A percentile compares a stretch with the other conserved stretches of the same genome.
These are phyloP conservation scores for Saimiri boliviensis DNA, from an alignment of 2,113 vertebrate genomes.

Conservation along the genomic window DNA sequence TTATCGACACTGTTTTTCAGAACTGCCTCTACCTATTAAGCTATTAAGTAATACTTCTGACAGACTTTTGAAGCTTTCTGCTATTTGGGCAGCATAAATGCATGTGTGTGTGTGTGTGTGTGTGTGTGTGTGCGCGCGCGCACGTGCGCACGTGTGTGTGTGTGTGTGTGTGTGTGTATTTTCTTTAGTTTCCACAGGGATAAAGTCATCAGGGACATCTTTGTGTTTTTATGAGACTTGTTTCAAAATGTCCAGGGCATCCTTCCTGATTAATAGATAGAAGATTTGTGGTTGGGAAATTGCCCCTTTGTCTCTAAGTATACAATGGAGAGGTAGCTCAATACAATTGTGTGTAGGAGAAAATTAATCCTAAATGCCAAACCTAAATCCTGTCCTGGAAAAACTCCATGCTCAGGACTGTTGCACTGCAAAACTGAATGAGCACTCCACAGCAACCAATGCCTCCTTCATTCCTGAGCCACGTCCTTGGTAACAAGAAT, in stretches of 20 bases:
- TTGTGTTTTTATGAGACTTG: not conserved
- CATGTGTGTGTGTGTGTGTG: too few species aligned
- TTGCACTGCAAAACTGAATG: not conserved
- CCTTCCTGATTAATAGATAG: not conserved
- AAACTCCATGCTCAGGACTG: not conserved
- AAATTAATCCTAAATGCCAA: not conserved
- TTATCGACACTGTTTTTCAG: not conserved
- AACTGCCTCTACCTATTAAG: constrained; percentile 1
- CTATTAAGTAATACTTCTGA: not conserved
- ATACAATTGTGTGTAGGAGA: not conserved
- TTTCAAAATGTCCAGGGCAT: constrained; percentile 3
- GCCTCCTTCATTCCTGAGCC: not conserved
- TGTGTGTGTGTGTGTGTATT: too few species aligned
- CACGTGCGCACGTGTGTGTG: too few species aligned
- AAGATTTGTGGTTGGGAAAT: not conserved
- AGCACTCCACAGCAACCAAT: not conserved
- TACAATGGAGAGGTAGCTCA: not conserved
- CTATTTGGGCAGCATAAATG: not conserved
- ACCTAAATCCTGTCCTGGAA: not conserved
- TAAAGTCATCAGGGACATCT: not conserved
- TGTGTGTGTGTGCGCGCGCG: accelerated
- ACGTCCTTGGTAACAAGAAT: not conserved
- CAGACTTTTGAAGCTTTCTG: not conserved
- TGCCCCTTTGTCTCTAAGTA: not conserved
- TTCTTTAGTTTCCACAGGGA: not conserved